Base-by-base conservation (phyloP, 2,113 vertebrate genomes). In the Thamnophis sirtalis region DNA sequence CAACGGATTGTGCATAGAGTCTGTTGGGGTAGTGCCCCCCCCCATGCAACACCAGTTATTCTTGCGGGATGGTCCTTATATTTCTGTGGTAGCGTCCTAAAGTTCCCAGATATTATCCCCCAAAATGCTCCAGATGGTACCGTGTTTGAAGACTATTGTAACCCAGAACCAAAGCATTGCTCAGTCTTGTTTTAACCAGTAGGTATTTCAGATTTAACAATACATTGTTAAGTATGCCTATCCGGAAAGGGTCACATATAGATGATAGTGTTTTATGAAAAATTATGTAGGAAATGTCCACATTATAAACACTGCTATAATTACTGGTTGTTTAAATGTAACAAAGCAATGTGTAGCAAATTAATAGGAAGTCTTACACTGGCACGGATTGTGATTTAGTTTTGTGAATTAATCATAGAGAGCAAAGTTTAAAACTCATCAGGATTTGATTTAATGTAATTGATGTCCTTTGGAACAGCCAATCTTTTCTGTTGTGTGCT, bases 401-500 rank as follows among this genome's bases (percentile, higher is more conserved):
- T 15, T 33, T 50, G 28, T 84, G 54, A 92, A 84, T 80, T 89
- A 89, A 89, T 0, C 1, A 53, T 56, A 86, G 3, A 0, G 6
- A 19, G 33, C 1, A 93, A 92, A 84, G 15, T 19, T 51, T 38
- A 88, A 43, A 3, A 3, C 91, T 92, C 22, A 68, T 33, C 86
- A 94, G 90, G 94, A 90, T 93, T 95, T 95, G 92, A 92, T 60
- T 43, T 48, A 88, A 92, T 92, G 73, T 90, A 89, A 63, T 3
- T 93, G 51, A 0, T 0, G n/a, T 93, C 88, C 92, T 95, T 94
- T 87, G 56, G 38, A 92, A 92, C 4, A 88, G 33, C 92, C 90
- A 91, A 56, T 38, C 84, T 89, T 94, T 92, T 86, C 84, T 88
- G 68, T 86, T 89, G 88, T 95, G 92, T 90, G 93, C 88, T 95